phyloP scores from a whole-genome alignment of 92 coral and sea anemone species.

The Nematostella vectensis region DNA sequence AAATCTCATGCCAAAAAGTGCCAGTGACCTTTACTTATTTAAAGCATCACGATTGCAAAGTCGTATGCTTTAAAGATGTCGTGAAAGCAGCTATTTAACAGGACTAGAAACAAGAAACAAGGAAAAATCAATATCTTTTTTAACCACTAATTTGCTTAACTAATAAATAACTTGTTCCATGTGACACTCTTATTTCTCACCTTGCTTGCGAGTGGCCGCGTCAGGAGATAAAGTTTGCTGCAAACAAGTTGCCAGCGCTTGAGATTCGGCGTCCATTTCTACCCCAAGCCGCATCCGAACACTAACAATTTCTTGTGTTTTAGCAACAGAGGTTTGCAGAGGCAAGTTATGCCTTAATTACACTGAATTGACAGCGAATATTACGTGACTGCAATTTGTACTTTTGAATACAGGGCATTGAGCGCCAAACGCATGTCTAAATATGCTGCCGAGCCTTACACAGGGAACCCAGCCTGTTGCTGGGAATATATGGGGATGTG shows the following conservation, averaged over 20 bases:
- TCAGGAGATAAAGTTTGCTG: conserved; percentile 79
- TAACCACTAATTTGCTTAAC: background rate
- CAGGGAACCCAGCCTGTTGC: conserved; percentile 1
- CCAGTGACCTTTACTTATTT: no score
- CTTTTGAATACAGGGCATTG: background rate
- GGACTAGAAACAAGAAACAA: no score
- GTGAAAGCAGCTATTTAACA: no score
- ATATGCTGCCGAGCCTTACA: no score
- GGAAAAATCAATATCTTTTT: no score
- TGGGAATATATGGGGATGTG: background rate
- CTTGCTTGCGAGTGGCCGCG: conserved; percentile 68
- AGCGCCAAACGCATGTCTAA: conserved; percentile 8
- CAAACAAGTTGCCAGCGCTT: conserved; percentile 56
- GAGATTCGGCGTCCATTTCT: conserved; percentile 40
- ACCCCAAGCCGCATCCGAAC: background rate
- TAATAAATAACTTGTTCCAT: background rate
- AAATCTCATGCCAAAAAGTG: no score
- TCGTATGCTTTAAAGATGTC: no score
- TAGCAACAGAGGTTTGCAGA: background rate
- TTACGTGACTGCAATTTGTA: background rate
- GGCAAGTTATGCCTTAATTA: background rate
- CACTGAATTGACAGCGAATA: background rate
- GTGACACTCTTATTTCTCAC: conserved; percentile 22
- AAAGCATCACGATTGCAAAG: no score
- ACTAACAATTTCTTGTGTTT: background rate